These are phyloP conservation scores for Andrena dorsata DNA, from an alignment of 2,888 invertebrate species.

Conservation along the genomic window DNA sequence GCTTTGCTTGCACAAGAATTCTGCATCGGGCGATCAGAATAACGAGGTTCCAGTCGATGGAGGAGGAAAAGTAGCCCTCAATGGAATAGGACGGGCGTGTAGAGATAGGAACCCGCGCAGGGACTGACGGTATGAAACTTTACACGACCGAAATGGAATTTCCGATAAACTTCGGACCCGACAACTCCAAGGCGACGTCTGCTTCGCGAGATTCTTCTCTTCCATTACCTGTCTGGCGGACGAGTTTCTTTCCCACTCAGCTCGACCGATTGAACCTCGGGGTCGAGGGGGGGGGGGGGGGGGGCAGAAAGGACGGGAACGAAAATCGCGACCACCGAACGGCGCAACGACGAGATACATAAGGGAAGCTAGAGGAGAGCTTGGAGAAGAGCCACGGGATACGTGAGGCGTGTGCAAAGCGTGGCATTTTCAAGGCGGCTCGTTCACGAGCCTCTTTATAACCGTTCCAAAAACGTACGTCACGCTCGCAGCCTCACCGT, in stretches of 20 bases:
- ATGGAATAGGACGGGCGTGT: constrained; percentile 15
- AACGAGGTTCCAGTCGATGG: constrained; percentile 27
- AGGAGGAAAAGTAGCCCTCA: constrained; percentile 11
- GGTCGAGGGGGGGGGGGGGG: neutral
- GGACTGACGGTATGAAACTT: constrained; percentile 60
- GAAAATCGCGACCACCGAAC: constrained; percentile 52
- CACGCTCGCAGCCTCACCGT: neutral
- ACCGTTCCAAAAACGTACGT: constrained; percentile 28
- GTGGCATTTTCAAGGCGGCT: constrained; percentile 45
- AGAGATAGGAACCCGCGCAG: constrained; percentile 7
- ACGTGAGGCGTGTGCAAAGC: constrained; percentile 59
- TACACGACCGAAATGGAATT: constrained; percentile 68
- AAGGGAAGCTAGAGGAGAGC: constrained; percentile 6
- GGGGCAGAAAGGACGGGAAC: constrained; percentile 21
- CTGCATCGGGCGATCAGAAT: constrained; percentile 25
- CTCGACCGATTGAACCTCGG: constrained; percentile 6
- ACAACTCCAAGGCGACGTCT: constrained; percentile 52
- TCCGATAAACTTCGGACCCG: constrained; percentile 66
- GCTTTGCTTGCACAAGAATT: neutral
- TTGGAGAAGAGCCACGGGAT: constrained; percentile 29
- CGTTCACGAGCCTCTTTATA: constrained; percentile 35
- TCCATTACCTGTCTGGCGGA: constrained; percentile 49
- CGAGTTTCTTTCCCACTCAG: constrained; percentile 45
- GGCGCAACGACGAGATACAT: constrained; percentile 29
- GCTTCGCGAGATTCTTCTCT: constrained; percentile 44